Conservation (phyloP, 2,888 invertebrate species). For the Zeuzera pyrina region DNA sequence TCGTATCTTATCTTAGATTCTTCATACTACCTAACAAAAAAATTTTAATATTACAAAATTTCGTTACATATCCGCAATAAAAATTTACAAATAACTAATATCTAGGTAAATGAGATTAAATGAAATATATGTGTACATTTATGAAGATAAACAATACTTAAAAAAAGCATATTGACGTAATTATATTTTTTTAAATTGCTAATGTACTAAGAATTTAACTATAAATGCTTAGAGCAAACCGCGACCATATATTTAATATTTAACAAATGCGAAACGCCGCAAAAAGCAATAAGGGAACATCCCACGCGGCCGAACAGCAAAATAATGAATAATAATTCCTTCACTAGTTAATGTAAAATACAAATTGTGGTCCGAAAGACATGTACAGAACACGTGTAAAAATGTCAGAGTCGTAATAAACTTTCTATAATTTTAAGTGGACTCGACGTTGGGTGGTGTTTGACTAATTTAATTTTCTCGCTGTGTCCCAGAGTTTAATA, state of each 20-base stretch:
- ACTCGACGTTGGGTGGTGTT: conserved; percentile 23
- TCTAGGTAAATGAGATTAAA: too few species aligned
- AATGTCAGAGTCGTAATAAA: conserved; percentile 27
- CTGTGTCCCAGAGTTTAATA: conserved; percentile 36
- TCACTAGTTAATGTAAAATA: conserved; percentile 42
- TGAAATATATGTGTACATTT: too few species aligned
- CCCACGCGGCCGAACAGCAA: conserved; percentile 35
- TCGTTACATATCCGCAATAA: too few species aligned
- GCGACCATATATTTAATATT: conserved; percentile 52
- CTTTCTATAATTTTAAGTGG: conserved; percentile 32
- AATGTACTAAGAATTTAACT: too few species aligned
- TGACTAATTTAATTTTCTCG: conserved; percentile 48
- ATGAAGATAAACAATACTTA: too few species aligned
- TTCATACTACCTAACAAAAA: too few species aligned
- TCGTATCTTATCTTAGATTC: too few species aligned
- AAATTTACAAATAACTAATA: too few species aligned
- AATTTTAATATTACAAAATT: too few species aligned
- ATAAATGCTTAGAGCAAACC: conserved; percentile 37
- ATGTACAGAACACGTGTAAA: conserved; percentile 22
- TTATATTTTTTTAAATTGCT: too few species aligned
- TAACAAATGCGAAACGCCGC: conserved; percentile 43
- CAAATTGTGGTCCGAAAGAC: conserved; percentile 22
- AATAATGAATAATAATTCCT: conserved; percentile 52
- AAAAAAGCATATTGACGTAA: too few species aligned
- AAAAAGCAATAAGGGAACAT: conserved; percentile 39